These are phyloP conservation scores for Empidonax alnorum DNA, from an alignment of 2,113 vertebrate species.

Conservation along the genomic window DNA sequence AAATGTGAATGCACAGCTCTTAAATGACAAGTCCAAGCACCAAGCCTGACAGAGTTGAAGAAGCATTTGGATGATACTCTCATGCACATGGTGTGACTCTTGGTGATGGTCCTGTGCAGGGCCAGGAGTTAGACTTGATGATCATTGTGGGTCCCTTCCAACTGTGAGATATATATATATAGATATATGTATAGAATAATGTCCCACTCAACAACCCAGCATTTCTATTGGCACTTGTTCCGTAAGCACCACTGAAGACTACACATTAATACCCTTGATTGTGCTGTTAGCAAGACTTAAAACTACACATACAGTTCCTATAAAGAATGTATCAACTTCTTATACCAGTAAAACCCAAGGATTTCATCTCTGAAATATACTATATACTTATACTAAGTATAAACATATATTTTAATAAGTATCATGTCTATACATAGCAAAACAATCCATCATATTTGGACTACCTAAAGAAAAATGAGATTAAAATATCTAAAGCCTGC, in stretches of 20 bases:
- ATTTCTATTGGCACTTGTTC: not conserved
- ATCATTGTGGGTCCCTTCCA: not conserved
- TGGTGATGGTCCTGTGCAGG: not conserved
- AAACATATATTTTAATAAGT: not conserved
- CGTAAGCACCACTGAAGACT: not conserved
- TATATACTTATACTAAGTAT: not conserved
- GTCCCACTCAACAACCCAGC: not conserved
- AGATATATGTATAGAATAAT: not conserved
- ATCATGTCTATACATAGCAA: not conserved
- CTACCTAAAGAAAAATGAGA: not conserved
- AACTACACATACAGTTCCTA: not conserved
- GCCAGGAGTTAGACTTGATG: not conserved
- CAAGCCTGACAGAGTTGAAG: not conserved
- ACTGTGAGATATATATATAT: not conserved
- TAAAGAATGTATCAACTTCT: not conserved
- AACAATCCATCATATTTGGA: not conserved
- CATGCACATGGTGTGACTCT: not conserved
- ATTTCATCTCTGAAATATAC: not conserved
- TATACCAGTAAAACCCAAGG: not conserved
- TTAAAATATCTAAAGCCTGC: not conserved
- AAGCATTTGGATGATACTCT: not conserved
- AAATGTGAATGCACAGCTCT: not conserved
- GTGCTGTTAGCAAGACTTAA: not conserved
- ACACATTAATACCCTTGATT: not conserved
- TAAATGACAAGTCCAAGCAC: not conserved